Evolutionary conservation across 2,113 vertebrate species (phyloP).

Genomic region (Ageneiosus marmoratus): DNA sequence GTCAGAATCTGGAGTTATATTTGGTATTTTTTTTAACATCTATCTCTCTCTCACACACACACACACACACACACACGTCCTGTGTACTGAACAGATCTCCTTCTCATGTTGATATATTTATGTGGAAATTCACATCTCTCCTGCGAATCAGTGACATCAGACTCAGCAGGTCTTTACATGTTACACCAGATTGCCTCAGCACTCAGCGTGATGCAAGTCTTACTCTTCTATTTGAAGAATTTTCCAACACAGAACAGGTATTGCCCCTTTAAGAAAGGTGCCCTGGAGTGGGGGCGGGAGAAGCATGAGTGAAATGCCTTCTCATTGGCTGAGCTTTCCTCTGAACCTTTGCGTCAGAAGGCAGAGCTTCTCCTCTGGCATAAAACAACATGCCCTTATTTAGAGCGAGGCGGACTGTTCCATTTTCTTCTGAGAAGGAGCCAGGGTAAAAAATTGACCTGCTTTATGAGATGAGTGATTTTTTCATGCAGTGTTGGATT

Average conservation of each 20-base stretch:
- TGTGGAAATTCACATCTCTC: not conserved
- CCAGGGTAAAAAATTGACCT: not conserved
- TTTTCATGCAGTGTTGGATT: not conserved
- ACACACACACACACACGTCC: not conserved
- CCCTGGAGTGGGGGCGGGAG: conserved; percentile 60
- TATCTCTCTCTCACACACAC: not conserved
- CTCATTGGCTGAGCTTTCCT: conserved; percentile 62
- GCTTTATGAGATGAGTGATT: not conserved
- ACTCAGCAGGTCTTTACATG: not conserved
- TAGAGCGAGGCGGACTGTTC: conserved; percentile 63
- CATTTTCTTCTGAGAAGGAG: conserved; percentile 54
- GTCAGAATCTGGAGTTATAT: not conserved
- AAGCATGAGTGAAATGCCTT: conserved; percentile 52
- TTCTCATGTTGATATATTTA: not conserved
- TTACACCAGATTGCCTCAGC: conserved; percentile 42
- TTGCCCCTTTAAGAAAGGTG: conserved; percentile 72
- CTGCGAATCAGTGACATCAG: not conserved
- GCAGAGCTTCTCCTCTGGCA: conserved; percentile 68
- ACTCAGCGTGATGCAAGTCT: not conserved
- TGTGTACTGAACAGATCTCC: not conserved
- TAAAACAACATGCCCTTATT: conserved; percentile 83
- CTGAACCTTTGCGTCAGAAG: conserved; percentile 65
- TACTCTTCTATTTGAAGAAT: not conserved
- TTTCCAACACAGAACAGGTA: not conserved
- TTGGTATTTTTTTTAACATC: not conserved